phyloP scores from a whole-genome alignment of 53 echinoderm and acorn worm species.

The Temnopleurus reevesii region DNA sequence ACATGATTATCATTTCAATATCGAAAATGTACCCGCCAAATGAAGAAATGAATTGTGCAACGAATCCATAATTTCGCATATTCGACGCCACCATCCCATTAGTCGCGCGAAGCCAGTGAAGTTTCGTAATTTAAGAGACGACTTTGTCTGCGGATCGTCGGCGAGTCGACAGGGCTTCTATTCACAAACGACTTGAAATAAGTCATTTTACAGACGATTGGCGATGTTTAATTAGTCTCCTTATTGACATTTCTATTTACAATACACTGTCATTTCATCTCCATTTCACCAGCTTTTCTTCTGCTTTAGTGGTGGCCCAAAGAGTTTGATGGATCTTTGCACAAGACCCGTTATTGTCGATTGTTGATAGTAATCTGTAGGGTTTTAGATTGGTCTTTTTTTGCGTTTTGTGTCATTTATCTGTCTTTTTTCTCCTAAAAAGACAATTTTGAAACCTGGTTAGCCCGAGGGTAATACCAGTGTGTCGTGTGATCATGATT shows the following conservation, averaged over 20 bases:
- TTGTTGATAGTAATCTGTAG: background rate
- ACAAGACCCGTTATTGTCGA: background rate
- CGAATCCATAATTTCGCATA: no score
- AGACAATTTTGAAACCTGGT: background rate
- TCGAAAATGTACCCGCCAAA: no score
- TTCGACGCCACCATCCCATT: background rate
- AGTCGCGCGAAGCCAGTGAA: background rate
- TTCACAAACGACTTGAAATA: background rate
- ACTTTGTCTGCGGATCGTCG: background rate
- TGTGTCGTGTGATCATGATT: background rate
- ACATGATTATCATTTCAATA: no score
- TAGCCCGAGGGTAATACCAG: background rate
- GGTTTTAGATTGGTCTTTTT: background rate
- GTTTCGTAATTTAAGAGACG: background rate
- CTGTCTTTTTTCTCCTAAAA: background rate
- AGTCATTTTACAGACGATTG: background rate
- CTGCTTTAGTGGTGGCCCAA: background rate
- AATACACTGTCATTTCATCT: background rate
- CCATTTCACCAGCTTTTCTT: background rate
- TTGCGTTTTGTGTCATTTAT: background rate
- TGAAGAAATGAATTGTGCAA: no score
- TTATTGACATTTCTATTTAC: background rate
- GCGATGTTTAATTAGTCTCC: constrained; percentile 14
- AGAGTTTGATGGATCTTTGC: background rate
- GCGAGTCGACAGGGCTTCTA: background rate